These are phyloP conservation scores for Falco cherrug DNA, from an alignment of 2,797 vertebrate species.

Conservation along the genomic window DNA sequence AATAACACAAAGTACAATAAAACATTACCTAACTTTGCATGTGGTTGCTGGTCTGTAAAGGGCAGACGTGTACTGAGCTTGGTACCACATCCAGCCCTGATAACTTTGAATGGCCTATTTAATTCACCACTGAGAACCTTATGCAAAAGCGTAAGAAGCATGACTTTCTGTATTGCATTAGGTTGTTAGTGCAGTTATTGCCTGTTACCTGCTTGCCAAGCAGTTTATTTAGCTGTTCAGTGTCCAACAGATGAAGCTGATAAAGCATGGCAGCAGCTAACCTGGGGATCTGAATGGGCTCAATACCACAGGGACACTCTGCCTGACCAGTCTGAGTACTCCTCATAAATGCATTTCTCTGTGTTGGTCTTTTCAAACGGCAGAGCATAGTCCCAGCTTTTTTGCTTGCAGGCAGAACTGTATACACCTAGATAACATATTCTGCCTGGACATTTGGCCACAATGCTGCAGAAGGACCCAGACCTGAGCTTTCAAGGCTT, in stretches of 20 bases:
- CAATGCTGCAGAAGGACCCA: not conserved
- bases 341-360: rapidly evolving
- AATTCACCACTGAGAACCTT: not conserved
- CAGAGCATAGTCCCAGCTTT: not conserved
- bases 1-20: not conserved
- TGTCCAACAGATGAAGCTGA: not conserved
- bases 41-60: not conserved
- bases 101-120: not conserved
- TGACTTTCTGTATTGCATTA: not conserved
- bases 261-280: not conserved
- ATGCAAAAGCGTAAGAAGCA: not conserved
- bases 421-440: not conserved
- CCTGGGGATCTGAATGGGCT: not conserved
- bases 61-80: not conserved
- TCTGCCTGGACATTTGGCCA: not conserved
- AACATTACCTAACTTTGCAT: not conserved
- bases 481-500: not conserved
- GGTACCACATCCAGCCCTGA: not conserved
- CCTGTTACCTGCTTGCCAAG: not conserved
- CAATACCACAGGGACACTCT: not conserved
- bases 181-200: not conserved
- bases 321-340: not conserved
- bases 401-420: not conserved
- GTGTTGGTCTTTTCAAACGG: not conserved
- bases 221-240: not conserved